Evolutionary conservation across 2,113 vertebrate genomes (phyloP).

Genomic region (Gnathonemus echidnorhynchus): DNA sequence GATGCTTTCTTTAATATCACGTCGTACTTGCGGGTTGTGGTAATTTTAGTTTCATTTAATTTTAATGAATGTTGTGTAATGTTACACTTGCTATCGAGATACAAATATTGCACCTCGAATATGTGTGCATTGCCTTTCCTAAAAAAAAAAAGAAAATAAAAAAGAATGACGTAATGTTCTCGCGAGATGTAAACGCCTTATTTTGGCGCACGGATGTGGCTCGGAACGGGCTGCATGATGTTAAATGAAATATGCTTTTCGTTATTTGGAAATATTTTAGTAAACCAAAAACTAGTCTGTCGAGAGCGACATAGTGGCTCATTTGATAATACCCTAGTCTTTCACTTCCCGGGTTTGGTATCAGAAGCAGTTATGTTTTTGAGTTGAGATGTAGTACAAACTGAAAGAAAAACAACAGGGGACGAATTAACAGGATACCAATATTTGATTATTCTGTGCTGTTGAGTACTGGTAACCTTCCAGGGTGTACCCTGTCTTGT

Average conservation of each 20-base stretch:
- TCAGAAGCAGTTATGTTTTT: not conserved
- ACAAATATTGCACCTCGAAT: not conserved
- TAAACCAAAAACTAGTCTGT: not conserved
- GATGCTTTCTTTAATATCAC: not conserved
- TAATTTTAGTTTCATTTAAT: not conserved
- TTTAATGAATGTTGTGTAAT: not conserved
- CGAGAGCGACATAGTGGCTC: not conserved
- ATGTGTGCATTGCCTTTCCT: not conserved
- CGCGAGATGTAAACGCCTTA: not conserved
- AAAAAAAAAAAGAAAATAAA: not conserved
- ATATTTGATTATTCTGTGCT: not conserved
- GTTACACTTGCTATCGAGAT: not conserved
- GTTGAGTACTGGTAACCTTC: not conserved
- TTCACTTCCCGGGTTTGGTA: not conserved
- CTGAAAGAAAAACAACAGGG: not conserved
- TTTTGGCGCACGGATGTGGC: not conserved
- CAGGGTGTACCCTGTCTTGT: not conserved
- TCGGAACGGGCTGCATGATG: not conserved
- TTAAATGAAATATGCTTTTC: not conserved
- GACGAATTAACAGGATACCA: not conserved
- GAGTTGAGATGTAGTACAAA: not conserved
- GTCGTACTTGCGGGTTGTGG: not conserved
- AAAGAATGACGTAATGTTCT: not conserved
- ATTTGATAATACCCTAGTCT: not conserved
- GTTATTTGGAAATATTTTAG: not conserved